These are phyloP conservation scores for Lepus townsendii DNA, from an alignment of 2,797 vertebrate species.

Conservation along the genomic window DNA sequence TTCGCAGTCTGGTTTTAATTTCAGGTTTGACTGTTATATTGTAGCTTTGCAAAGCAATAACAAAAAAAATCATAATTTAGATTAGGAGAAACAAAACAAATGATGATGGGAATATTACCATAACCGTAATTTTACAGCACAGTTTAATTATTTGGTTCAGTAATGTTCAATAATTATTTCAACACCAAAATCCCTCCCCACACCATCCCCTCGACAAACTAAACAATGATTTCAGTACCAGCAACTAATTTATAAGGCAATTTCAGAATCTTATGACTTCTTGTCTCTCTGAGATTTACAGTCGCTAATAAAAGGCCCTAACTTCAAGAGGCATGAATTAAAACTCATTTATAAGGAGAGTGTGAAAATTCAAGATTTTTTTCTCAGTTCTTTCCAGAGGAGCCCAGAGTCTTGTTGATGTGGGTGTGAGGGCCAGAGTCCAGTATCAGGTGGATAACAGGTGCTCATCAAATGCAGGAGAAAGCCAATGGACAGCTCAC, in stretches of 20 bases:
- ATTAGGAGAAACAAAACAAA: conserved; percentile 83
- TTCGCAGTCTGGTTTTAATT: conserved; percentile 79
- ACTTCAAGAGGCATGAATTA: conserved; percentile 86
- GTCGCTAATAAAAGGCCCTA: conserved; percentile 87
- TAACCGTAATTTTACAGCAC: conserved; percentile 85
- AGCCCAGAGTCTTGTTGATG: not conserved
- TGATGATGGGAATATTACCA: conserved; percentile 86
- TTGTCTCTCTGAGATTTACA: conserved; percentile 88
- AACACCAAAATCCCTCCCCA: conserved; percentile 86
- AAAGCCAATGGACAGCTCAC: not conserved
- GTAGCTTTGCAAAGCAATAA: conserved; percentile 82
- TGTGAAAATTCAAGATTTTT: conserved; percentile 51
- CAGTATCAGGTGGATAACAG: not conserved
- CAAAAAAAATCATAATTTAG: conserved; percentile 84
- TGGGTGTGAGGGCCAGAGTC: not conserved
- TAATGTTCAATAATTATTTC: conserved; percentile 90
- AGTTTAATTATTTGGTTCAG: conserved; percentile 91
- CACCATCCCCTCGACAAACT: conserved; percentile 86
- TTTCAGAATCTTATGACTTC: conserved; percentile 88
- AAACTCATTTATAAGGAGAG: conserved; percentile 87
- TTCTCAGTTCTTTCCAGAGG: not conserved
- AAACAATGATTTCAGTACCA: conserved; percentile 89
- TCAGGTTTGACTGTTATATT: conserved; percentile 79
- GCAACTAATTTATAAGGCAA: conserved; percentile 90
- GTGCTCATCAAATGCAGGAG: not conserved